A percentile compares a stretch with the other conserved stretches of the same genome.
Evolutionary conservation across 2,888 invertebrate genomes (phyloP).

Genomic region (Oligia strigilis): DNA sequence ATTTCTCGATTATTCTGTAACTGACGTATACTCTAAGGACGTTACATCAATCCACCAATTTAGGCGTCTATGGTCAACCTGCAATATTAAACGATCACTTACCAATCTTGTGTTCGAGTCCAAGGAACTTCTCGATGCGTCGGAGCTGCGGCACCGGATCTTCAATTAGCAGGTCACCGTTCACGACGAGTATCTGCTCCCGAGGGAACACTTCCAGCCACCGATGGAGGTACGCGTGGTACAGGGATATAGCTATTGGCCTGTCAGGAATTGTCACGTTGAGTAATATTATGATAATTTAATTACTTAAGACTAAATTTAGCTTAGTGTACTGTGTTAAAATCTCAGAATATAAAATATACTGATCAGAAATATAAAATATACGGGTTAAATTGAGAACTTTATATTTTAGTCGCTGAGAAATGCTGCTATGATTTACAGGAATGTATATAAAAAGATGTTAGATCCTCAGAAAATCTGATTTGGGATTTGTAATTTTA

Average conservation of each 20-base stretch:
- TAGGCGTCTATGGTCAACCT: background rate
- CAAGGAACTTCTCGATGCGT: slow-evolving; percentile 96
- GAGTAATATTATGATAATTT: background rate
- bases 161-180: slow-evolving; percentile 97
- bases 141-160: slow-evolving; percentile 97
- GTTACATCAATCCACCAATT: background rate
- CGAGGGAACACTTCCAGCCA: slow-evolving; percentile 98
- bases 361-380: background rate
- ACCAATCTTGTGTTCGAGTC: slow-evolving; percentile 91
- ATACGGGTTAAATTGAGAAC: too few species aligned
- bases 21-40: background rate
- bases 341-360: background rate
- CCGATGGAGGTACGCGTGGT: slow-evolving; percentile 96
- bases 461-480: background rate
- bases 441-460: background rate
- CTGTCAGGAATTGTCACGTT: slow-evolving; percentile 72
- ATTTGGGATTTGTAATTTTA: background rate
- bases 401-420: background rate
- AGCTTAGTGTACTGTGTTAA: too few species aligned
- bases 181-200: slow-evolving; percentile 97
- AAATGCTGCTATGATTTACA: background rate
- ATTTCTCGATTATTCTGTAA: background rate
- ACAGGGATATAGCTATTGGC: slow-evolving; percentile 96
- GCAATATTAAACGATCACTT: slow-evolving; percentile 56
- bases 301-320: background rate